phyloP scores from a whole-genome alignment of 2,888 invertebrate species.

The Choristoneura rosaceana region DNA sequence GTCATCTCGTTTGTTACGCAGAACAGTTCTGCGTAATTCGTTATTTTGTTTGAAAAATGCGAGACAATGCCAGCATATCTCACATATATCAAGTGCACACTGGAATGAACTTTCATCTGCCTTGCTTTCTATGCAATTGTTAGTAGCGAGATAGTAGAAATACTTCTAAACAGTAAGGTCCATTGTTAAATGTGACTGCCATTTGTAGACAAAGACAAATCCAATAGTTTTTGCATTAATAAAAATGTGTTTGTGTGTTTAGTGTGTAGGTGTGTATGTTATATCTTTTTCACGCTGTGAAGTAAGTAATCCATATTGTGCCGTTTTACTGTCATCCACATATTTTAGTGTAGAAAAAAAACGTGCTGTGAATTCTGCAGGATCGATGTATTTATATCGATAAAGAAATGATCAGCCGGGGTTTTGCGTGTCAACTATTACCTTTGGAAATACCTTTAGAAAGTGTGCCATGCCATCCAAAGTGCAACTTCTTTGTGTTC shows the following conservation, averaged over 20 bases:
- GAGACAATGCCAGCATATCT: conserved; percentile 34
- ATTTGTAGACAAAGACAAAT: neutral
- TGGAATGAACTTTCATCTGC: conserved; percentile 35
- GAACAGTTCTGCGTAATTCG: neutral
- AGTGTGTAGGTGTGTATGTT: no score
- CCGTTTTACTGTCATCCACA: neutral
- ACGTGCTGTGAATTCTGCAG: no score
- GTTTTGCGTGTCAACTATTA: no score
- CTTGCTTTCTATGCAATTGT: conserved; percentile 38
- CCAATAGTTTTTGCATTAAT: neutral
- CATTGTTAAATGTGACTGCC: neutral
- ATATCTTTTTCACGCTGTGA: neutral
- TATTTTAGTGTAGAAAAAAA: no score
- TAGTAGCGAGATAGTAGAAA: conserved; percentile 8
- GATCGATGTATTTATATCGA: no score
- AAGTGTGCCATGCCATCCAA: no score
- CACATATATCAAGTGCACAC: conserved; percentile 35
- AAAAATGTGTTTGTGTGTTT: no score
- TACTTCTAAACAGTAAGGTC: conserved; percentile 10
- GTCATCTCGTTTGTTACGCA: conserved; percentile 18
- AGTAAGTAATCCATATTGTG: neutral
- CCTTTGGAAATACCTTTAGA: no score
- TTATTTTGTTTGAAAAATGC: conserved; percentile 12
- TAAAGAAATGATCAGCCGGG: no score
- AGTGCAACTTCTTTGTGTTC: no score